Evolutionary conservation across 2,888 invertebrate species (phyloP).

Genomic region (Tyria jacobaeae): DNA sequence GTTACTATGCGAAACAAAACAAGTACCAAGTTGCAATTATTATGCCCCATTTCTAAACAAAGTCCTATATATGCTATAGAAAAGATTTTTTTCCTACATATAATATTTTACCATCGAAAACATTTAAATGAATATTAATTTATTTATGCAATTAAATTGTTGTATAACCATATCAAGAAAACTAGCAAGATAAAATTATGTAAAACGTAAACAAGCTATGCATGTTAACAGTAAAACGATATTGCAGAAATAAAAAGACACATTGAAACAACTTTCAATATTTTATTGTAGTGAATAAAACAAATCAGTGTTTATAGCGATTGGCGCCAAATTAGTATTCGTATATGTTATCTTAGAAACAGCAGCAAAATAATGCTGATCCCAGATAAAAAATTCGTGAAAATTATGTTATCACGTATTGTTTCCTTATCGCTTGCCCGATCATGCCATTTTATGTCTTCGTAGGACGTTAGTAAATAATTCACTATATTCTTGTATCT

Average conservation of each 20-base stretch:
- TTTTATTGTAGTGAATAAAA: conserved; percentile 27
- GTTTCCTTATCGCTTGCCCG: conserved; percentile 37
- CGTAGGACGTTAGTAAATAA: conserved; percentile 22
- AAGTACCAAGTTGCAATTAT: no score
- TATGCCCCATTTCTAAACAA: no score
- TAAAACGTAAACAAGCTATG: neutral
- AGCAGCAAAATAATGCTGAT: conserved; percentile 15
- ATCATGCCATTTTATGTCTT: conserved; percentile 25
- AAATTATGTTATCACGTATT: conserved; percentile 50
- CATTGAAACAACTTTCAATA: neutral
- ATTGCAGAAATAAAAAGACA: neutral
- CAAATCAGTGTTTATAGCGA: conserved; percentile 34
- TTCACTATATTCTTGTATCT: conserved; percentile 13
- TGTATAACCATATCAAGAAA: neutral
- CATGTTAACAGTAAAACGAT: neutral
- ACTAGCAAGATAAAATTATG: neutral
- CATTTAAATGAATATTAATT: no score
- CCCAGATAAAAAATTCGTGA: conserved; percentile 51
- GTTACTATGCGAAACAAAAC: no score
- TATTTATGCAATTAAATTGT: neutral
- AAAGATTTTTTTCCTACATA: no score
- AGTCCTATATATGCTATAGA: no score
- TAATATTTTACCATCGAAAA: no score
- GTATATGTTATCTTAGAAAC: conserved; percentile 29
- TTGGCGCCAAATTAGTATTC: conserved; percentile 18